Evolutionary conservation across 2,888 invertebrate species (phyloP), one percentile per base, ranked within the genome.

Genomic region (Seira ritae): DNA sequence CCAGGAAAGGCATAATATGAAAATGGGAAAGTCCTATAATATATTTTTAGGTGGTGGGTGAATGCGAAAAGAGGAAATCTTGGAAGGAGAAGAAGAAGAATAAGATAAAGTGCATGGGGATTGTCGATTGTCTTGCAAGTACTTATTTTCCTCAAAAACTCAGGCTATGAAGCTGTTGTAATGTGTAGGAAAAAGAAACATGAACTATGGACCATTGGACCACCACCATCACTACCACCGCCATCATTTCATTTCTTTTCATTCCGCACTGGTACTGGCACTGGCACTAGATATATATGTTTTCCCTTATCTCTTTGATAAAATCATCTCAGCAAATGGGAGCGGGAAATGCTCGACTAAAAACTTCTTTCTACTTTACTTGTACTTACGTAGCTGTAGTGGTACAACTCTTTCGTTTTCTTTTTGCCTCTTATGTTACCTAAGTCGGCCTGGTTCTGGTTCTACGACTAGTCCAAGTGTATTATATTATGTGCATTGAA

Each of bases 291-390:
- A 65, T 74, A 37, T 42, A 62, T 74, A 20, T 42, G 19, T 50
- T 23, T 23, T 69, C 20, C 17, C 76, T 81, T 81, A 81, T 81
- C 81, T 81, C 71, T 81, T 71, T 81, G 81, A 81, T 81, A 81
- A 75, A 75, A 81, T 81, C 81, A 81, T 80, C 80, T 55, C 55
- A 17, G 17, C 3, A 31, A 31, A 31, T 31, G 31, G 31, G 31
- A 31, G 8, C 31, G 8, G 31, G 31, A 8, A 31, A n/a, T n/a
- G n/a, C n/a, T n/a, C n/a, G 55, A 55, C 3, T 55, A 55, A n/a
- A 12, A 55, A 55, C 6, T 55, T 17, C 6, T 55, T 17, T 31
- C 8, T 31, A 31, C 31, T 31, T 31, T 31, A 8, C 31, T 2
- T 31, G 3, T n/a, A n/a, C n/a, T n/a, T n/a, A n/a, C n/a, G n/a